These are phyloP conservation scores for Clamator glandarius DNA, from an alignment of 2,797 vertebrate genomes.

Conservation along the genomic window DNA sequence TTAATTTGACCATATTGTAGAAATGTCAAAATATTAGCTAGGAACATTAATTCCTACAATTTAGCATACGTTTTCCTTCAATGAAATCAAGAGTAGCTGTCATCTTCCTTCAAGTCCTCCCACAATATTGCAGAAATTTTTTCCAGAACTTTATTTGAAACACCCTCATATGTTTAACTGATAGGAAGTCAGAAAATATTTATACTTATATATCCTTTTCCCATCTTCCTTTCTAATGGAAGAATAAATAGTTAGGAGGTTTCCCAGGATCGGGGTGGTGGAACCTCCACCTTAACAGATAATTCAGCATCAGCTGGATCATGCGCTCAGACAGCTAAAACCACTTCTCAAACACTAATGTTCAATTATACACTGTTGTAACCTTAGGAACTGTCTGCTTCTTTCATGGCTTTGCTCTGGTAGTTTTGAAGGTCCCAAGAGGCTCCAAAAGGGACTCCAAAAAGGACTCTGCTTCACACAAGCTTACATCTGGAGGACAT, in stretches of 20 bases:
- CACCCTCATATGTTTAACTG: neutral
- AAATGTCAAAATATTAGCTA: constrained; percentile 63
- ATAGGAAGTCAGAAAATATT: neutral
- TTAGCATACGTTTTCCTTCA: constrained; percentile 21
- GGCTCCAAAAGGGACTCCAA: too few species aligned
- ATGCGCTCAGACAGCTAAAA: neutral
- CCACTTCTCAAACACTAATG: rapidly evolving
- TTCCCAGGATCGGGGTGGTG: neutral
- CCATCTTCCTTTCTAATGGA: neutral
- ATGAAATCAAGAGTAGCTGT: constrained; percentile 34
- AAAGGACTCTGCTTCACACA: neutral
- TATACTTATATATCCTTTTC: neutral
- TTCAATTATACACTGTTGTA: neutral
- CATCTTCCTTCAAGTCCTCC: constrained; percentile 46
- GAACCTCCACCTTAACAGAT: neutral
- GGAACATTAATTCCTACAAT: constrained; percentile 29
- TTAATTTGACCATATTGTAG: constrained; percentile 34
- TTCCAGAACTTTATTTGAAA: neutral
- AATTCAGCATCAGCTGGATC: neutral
- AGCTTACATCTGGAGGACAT: neutral
- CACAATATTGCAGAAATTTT: neutral
- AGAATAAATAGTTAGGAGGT: neutral
- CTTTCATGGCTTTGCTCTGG: neutral
- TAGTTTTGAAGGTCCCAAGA: neutral
- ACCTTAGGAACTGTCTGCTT: neutral